A percentile compares a stretch with the other conserved stretches of the same genome.
These are phyloP conservation scores for Sipunculus nudus DNA, from an alignment of 2,888 invertebrate species.

Conservation along the genomic window DNA sequence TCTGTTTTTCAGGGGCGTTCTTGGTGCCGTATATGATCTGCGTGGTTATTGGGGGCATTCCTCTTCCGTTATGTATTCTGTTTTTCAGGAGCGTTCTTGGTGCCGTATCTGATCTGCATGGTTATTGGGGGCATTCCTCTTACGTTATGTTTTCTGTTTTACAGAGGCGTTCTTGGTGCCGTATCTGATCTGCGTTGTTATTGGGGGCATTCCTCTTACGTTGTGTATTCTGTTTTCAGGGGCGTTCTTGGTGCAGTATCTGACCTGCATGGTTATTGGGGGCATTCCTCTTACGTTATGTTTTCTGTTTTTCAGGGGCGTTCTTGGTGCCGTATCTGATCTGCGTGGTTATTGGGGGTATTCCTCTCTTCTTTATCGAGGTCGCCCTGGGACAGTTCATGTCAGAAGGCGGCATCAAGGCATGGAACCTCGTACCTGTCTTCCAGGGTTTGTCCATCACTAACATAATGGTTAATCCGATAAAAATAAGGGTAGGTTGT, in stretches of 20 bases:
- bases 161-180: no score
- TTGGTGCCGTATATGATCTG: constrained; percentile 73
- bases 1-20: constrained; percentile 72
- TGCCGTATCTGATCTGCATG: no score
- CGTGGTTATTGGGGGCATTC: constrained; percentile 72
- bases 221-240: no score
- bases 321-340: constrained; percentile 74
- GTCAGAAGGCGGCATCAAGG: constrained; percentile 71
- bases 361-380: constrained; percentile 74
- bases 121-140: no score
- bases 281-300: no score
- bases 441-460: no score
- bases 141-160: no score
- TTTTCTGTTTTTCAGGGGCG: constrained; percentile 70
- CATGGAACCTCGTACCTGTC: constrained; percentile 72
- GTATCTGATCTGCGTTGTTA: no score
- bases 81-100: no score
- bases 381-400: constrained; percentile 74
- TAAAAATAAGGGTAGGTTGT: no score
- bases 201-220: no score
- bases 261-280: constrained; percentile 71
- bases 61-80: no score
- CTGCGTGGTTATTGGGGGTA: constrained; percentile 71
- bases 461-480: background rate
- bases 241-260: constrained; percentile 75